A percentile compares a stretch with the other conserved stretches of the same genome.
phyloP scores from a whole-genome alignment of 2,797 vertebrate genomes.

The Protonibea diacanthus region DNA sequence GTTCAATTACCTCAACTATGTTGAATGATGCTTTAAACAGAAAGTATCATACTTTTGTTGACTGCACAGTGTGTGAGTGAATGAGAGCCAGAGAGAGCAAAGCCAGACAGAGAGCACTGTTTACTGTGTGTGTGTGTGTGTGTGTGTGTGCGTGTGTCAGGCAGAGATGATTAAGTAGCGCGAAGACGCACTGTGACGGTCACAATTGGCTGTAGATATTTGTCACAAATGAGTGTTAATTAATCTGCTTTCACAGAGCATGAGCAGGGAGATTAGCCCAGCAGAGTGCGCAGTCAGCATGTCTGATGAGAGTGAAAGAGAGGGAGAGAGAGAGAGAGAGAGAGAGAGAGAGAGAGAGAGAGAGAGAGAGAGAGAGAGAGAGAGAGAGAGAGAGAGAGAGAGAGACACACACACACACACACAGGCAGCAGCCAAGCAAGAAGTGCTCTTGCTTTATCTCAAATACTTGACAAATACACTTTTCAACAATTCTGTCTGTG shows the following conservation, averaged over 20 bases:
- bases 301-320: slow-evolving; percentile 69
- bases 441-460: slow-evolving; percentile 27
- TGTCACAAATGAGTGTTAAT: slow-evolving; percentile 84
- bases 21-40: slow-evolving; percentile 27
- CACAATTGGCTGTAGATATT: slow-evolving; percentile 80
- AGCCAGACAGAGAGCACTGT: slow-evolving; percentile 23
- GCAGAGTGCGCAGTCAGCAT: slow-evolving; percentile 80
- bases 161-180: slow-evolving; percentile 68
- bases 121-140: slow-evolving; percentile 56
- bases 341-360: slow-evolving; percentile 20
- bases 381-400: slow-evolving; percentile 11
- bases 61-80: background rate
- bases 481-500: slow-evolving; percentile 42
- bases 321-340: no score
- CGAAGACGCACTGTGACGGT: slow-evolving; percentile 74
- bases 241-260: slow-evolving; percentile 83
- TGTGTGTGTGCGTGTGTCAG: slow-evolving; percentile 55
- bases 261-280: slow-evolving; percentile 79
- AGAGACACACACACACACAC: background rate
- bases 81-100: background rate
- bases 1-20: slow-evolving; percentile 24
- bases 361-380: slow-evolving; percentile 38
- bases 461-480: slow-evolving; percentile 47
- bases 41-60: background rate
- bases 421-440: slow-evolving; percentile 16